phyloP scores from a whole-genome alignment of 2,888 invertebrate genomes.

The Gryllus longicercus region DNA sequence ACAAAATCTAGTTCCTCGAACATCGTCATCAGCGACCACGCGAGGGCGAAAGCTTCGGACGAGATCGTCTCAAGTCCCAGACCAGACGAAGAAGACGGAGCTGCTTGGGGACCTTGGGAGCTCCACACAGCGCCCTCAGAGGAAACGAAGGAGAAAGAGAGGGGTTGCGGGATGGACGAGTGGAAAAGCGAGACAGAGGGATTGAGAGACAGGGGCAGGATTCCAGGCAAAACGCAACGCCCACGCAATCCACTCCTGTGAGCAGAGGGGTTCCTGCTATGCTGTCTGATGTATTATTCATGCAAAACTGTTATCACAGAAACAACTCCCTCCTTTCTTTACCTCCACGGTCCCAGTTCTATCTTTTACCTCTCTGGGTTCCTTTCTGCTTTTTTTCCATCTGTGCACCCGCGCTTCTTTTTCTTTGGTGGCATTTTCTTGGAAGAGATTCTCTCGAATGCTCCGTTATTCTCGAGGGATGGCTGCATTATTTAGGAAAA shows the following conservation, averaged over 20 bases:
- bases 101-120: too few species aligned
- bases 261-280: background rate
- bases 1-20: too few species aligned
- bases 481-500: background rate
- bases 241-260: background rate
- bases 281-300: constrained; percentile 5
- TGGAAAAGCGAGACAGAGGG: too few species aligned
- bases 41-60: too few species aligned
- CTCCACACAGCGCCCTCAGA: too few species aligned
- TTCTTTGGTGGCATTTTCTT: background rate
- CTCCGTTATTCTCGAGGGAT: background rate
- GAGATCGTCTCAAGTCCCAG: too few species aligned
- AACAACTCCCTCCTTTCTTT: background rate
- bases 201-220: too few species aligned
- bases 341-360: background rate
- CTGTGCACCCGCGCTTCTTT: background rate
- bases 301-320: constrained; percentile 8
- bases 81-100: too few species aligned
- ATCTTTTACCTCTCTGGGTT: background rate
- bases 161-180: too few species aligned
- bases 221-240: background rate
- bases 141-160: too few species aligned
- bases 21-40: too few species aligned
- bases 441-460: background rate
- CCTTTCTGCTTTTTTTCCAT: background rate